These are phyloP conservation scores for Chironomus striatipennis DNA, from an alignment of 1,140 invertebrate genomes.

Conservation along the genomic window DNA sequence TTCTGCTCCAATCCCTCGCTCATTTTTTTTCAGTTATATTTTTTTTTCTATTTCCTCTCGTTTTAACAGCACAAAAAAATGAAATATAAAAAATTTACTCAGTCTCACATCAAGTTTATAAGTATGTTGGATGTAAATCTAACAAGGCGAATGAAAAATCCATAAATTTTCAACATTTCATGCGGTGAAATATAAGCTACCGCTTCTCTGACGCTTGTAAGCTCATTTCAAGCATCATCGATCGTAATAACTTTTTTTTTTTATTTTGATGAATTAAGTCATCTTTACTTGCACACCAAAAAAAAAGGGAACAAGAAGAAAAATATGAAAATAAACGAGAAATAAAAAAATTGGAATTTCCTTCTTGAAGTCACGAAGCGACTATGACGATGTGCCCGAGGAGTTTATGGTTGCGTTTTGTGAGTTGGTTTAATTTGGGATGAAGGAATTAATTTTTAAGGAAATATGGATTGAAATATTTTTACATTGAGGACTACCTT, in stretches of 20 bases:
- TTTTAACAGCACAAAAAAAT: background rate
- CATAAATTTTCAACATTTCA: conserved; percentile 1
- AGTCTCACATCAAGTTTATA: background rate
- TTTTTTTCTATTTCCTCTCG: background rate
- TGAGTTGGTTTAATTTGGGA: no score
- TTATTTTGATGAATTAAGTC: conserved; percentile 23
- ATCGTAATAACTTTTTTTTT: conserved; percentile 16
- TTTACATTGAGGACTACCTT: no score
- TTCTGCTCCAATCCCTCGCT: background rate
- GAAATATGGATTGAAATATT: no score
- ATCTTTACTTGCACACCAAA: background rate
- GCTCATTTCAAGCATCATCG: conserved; percentile 23
- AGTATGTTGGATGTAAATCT: conserved; percentile 10
- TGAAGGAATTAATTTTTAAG: no score
- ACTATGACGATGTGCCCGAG: no score
- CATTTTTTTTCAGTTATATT: background rate
- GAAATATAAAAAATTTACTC: background rate
- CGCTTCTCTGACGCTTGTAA: background rate
- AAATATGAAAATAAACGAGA: background rate
- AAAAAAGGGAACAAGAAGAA: background rate
- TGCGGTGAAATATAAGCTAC: background rate
- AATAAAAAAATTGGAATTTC: background rate
- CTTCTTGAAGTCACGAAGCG: background rate
- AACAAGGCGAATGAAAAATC: conserved; percentile 20
- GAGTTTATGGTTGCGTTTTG: no score